Conservation (phyloP, 2,113 vertebrate genomes). For the human (Homo sapiens) region DNA sequence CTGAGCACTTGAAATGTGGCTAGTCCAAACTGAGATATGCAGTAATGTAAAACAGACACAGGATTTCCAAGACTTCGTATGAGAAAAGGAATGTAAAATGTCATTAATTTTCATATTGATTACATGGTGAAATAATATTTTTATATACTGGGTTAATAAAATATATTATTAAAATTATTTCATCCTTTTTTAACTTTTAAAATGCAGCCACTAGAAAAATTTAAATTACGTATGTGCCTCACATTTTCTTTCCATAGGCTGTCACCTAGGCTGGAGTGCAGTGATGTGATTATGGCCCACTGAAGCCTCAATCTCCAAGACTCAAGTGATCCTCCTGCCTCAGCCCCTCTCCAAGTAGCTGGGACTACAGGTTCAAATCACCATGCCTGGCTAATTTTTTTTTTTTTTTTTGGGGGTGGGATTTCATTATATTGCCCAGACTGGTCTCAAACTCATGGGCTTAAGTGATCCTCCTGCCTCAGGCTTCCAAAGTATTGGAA, state of each 20-base stretch:
- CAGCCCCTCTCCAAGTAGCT: too few species aligned
- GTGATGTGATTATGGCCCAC: too few species aligned
- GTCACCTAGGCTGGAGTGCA: too few species aligned
- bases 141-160: neutral
- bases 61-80: neutral
- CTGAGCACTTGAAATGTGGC: neutral
- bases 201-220: neutral
- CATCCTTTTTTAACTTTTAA: neutral
- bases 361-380: too few species aligned
- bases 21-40: neutral
- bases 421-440: too few species aligned
- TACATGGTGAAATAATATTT: neutral
- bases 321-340: too few species aligned
- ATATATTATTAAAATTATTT: slow-evolving; percentile 22
- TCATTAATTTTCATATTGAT: neutral
- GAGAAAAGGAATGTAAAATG: neutral
- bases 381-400: too few species aligned
- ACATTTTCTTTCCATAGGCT: neutral
- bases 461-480: too few species aligned
- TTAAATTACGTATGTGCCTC: neutral
- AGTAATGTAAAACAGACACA: neutral
- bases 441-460: too few species aligned
- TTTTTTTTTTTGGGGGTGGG: too few species aligned
- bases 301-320: too few species aligned
- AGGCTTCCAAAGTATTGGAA: too few species aligned